These are phyloP conservation scores for Dallia pectoralis DNA, from an alignment of 2,797 vertebrate species.

Conservation along the genomic window DNA sequence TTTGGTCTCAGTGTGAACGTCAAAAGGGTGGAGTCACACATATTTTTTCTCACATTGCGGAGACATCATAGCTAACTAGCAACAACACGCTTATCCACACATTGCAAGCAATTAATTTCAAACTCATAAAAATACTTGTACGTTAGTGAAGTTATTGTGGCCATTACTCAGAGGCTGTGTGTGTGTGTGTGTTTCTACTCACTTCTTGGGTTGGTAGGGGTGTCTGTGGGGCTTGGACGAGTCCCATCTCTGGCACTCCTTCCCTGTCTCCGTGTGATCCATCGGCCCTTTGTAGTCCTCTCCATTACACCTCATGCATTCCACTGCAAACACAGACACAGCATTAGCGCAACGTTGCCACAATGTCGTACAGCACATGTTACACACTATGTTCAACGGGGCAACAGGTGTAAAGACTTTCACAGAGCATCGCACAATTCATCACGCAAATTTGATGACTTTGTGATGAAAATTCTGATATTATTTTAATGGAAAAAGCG, in stretches of 20 bases:
- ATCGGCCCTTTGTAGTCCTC: slow-evolving; percentile 89
- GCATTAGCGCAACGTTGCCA: slow-evolving; percentile 7
- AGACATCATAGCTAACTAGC: not conserved
- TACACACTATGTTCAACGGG: not conserved
- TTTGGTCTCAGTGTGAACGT: not conserved
- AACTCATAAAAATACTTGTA: not conserved
- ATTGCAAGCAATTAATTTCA: not conserved
- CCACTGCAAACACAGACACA: slow-evolving; percentile 70
- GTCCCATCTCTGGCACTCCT: slow-evolving; percentile 96
- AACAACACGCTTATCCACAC: not conserved
- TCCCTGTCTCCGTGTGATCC: slow-evolving; percentile 91
- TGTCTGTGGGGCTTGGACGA: slow-evolving; percentile 87
- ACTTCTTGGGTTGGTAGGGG: slow-evolving; percentile 90
- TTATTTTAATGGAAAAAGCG: too few species aligned
- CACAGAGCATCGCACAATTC: not conserved
- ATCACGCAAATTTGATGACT: not conserved
- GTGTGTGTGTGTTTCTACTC: slow-evolving; percentile 37
- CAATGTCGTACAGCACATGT: not conserved
- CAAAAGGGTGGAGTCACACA: not conserved
- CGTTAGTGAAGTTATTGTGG: not conserved
- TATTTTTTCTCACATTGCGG: not conserved
- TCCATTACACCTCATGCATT: slow-evolving; percentile 92
- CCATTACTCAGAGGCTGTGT: not conserved
- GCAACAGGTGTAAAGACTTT: not conserved
- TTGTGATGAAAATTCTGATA: not conserved